Conservation (phyloP, 2,888 invertebrate species). For the Neria commutata region DNA sequence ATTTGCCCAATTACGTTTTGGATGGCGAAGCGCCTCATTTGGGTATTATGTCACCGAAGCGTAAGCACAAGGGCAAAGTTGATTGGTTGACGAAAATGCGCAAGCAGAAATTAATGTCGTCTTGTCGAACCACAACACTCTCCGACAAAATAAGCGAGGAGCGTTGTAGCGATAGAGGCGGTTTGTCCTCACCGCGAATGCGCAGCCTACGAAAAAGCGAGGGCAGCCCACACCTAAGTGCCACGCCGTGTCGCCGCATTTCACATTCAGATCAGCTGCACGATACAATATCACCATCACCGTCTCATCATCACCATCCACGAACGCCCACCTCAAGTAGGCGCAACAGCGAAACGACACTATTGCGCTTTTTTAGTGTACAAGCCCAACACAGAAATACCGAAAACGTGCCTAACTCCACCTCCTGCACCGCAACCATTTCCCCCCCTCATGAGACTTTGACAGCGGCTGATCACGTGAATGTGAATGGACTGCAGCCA, state of each 20-base stretch:
- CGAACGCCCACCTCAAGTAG: slow-evolving; percentile 57
- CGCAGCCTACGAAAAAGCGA: slow-evolving; percentile 52
- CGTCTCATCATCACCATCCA: slow-evolving; percentile 37
- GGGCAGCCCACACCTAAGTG: slow-evolving; percentile 44
- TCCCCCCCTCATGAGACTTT: neutral
- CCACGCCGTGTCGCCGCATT: slow-evolving; percentile 48
- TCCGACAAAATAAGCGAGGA: slow-evolving; percentile 50
- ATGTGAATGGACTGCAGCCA: slow-evolving; percentile 26
- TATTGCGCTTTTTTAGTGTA: slow-evolving; percentile 58
- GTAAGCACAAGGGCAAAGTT: slow-evolving; percentile 68
- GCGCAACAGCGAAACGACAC: slow-evolving; percentile 59
- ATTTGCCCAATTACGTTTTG: slow-evolving; percentile 78
- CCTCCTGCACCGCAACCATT: slow-evolving; percentile 5
- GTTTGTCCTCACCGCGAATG: slow-evolving; percentile 52
- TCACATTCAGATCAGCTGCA: slow-evolving; percentile 42
- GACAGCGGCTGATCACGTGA: slow-evolving; percentile 21
- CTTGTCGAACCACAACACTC: slow-evolving; percentile 41
- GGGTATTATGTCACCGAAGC: slow-evolving; percentile 71
- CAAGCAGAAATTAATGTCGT: slow-evolving; percentile 63
- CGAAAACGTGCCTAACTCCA: too few relatives aligned
- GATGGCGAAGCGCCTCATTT: slow-evolving; percentile 81
- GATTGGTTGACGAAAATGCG: slow-evolving; percentile 76
- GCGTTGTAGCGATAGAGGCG: slow-evolving; percentile 27
- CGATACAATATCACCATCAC: slow-evolving; percentile 35
- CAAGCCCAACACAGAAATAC: slow-evolving; percentile 39